These are phyloP conservation scores for Epirrhoe tristata DNA, from an alignment of 2,888 invertebrate genomes.

Conservation along the genomic window DNA sequence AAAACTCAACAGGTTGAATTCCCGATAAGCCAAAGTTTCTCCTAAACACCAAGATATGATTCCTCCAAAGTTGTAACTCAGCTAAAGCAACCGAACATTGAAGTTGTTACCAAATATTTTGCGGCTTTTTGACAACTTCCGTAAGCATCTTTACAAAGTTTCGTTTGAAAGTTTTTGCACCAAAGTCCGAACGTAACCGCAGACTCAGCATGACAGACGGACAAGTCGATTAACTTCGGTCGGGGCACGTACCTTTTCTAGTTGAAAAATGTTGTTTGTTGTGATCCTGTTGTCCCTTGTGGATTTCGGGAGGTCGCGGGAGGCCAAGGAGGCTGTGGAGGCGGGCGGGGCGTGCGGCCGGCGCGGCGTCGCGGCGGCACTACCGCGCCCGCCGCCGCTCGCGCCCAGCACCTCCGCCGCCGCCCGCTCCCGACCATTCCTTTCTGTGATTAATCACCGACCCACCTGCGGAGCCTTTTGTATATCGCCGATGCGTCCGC, in stretches of 20 bases:
- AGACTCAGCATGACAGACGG: conserved; percentile 10
- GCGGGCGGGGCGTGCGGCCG: conserved; percentile 71
- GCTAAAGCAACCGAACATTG: conserved; percentile 17
- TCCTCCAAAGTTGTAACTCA: conserved; percentile 29
- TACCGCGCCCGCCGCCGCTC: conserved; percentile 70
- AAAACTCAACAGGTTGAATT: conserved; percentile 65
- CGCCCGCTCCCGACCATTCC: conserved; percentile 55
- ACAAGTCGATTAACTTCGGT: conserved; percentile 25
- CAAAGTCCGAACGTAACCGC: conserved; percentile 30
- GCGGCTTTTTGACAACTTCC: conserved; percentile 30
- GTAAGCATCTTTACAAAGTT: conserved; percentile 28
- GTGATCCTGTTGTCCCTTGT: conserved; percentile 46
- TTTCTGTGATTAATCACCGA: conserved; percentile 79
- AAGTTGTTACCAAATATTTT: conserved; percentile 34
- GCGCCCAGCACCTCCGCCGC: conserved; percentile 55
- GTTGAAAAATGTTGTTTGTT: conserved; percentile 39
- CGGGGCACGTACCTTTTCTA: conserved; percentile 40
- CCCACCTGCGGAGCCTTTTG: conserved; percentile 84
- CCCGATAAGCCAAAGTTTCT: conserved; percentile 53
- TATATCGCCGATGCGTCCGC: conserved; percentile 65
- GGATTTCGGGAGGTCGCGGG: conserved; percentile 41
- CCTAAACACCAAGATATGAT: conserved; percentile 38
- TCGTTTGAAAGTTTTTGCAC: conserved; percentile 37
- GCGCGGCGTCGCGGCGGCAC: conserved; percentile 72
- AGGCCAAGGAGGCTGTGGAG: conserved; percentile 51